Evolutionary conservation across 2,888 invertebrate genomes (phyloP).

Genomic region (Luperina testacea): DNA sequence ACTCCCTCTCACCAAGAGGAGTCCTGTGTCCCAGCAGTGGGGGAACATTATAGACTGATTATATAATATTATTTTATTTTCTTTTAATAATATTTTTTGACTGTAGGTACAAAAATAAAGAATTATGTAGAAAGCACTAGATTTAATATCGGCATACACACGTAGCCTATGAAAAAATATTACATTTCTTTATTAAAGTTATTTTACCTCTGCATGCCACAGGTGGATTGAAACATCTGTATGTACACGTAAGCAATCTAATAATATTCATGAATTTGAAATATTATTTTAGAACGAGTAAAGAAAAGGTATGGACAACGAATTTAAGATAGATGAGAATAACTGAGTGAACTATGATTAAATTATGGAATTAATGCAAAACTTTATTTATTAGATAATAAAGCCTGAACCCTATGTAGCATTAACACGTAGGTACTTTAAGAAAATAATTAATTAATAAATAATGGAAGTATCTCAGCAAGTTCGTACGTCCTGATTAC

Average conservation of each 20-base stretch:
- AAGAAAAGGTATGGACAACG: not conserved
- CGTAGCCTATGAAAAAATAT: conserved; percentile 12
- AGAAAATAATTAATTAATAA: not conserved
- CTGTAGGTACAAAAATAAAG: not conserved
- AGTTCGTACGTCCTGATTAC: no score
- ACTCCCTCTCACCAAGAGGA: no score
- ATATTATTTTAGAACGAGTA: not conserved
- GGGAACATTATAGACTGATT: no score
- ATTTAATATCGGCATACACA: conserved; percentile 27
- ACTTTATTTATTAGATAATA: not conserved
- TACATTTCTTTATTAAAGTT: conserved; percentile 35
- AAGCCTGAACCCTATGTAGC: no score
- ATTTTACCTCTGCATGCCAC: conserved; percentile 3
- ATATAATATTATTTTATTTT: not conserved
- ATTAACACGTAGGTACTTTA: not conserved
- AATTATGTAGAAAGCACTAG: conserved; percentile 1
- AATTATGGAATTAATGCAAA: not conserved
- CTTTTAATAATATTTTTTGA: not conserved
- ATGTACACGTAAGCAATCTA: conserved; percentile 23
- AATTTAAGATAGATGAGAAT: not conserved
- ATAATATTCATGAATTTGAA: conserved; percentile 9
- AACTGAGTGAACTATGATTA: not conserved
- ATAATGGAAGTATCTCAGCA: no score
- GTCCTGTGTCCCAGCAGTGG: no score
- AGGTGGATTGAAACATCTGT: conserved; percentile 28